Evolutionary conservation across 2,888 invertebrate species (phyloP).

Genomic region (Dryococelus australis): DNA sequence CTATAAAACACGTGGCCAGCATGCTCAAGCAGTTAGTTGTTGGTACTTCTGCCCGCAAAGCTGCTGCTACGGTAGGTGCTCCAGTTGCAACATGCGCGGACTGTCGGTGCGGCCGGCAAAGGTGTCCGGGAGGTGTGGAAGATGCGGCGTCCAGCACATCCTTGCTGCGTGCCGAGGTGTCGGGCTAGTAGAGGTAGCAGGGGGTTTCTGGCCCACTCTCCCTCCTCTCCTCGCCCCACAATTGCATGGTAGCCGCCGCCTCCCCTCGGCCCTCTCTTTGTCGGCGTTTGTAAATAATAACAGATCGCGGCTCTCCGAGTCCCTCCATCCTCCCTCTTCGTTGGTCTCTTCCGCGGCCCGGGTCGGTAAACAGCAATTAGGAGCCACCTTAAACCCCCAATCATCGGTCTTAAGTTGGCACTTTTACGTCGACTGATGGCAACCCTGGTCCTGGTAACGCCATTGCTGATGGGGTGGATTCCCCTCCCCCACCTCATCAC

Average conservation of each 20-base stretch:
- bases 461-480: neutral
- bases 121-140: neutral
- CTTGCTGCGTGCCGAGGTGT: neutral
- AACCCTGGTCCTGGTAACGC: no score
- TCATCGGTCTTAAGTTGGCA: neutral
- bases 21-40: no score
- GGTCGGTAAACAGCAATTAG: neutral
- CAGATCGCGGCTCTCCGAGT: neutral
- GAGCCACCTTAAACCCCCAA: neutral
- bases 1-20: no score
- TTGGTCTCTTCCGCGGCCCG: neutral
- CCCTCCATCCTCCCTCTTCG: neutral
- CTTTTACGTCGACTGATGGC: no score
- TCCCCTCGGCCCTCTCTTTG: neutral
- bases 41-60: no score
- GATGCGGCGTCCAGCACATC: neutral
- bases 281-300: slow-evolving; percentile 16
- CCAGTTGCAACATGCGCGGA: neutral
- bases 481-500: neutral
- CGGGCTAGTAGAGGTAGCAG: neutral
- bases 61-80: neutral
- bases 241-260: neutral
- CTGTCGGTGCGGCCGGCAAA: neutral
- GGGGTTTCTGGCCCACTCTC: neutral
- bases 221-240: neutral